A percentile compares a stretch with the other conserved stretches of the same genome.
These are phyloP conservation scores for Amniataba percoides DNA, from an alignment of 2,797 vertebrate species.

Conservation along the genomic window DNA sequence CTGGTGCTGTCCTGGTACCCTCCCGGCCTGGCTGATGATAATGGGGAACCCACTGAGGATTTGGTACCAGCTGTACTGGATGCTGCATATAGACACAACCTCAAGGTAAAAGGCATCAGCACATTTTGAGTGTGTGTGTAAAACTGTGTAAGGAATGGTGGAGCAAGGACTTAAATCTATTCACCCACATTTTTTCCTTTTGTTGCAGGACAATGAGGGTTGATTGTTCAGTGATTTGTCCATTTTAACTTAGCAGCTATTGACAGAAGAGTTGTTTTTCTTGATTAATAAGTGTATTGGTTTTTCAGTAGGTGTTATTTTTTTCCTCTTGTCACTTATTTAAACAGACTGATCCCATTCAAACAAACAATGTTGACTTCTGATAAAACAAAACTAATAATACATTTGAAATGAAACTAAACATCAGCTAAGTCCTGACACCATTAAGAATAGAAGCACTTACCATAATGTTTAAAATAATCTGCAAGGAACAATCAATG, in stretches of 20 bases:
- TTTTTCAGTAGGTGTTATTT: neutral
- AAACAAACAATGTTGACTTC: neutral
- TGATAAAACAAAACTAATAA: neutral
- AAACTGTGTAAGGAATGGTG: neutral
- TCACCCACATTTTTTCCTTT: constrained; percentile 19
- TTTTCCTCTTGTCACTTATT: neutral
- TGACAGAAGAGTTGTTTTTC: constrained; percentile 5
- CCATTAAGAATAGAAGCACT: neutral
- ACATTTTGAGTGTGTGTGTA: constrained; percentile 28
- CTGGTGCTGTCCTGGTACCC: constrained; percentile 92
- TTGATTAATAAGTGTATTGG: neutral
- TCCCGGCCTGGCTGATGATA: constrained; percentile 89
- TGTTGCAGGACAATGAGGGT: neutral
- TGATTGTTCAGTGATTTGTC: constrained; percentile 14
- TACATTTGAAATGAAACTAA: neutral
- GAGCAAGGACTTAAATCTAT: constrained; percentile 31
- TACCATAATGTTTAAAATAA: neutral
- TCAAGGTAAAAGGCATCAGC: constrained; percentile 87
- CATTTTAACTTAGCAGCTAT: constrained; percentile 10
- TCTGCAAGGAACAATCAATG: neutral
- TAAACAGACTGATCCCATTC: neutral
- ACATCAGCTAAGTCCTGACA: neutral
- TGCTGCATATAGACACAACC: constrained; percentile 89
- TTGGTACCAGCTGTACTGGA: constrained; percentile 90
- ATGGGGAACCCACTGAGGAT: constrained; percentile 90